Evolutionary conservation across 1,140 invertebrate genomes (phyloP).

Genomic region (fruit fly (Drosophila melanogaster)): DNA sequence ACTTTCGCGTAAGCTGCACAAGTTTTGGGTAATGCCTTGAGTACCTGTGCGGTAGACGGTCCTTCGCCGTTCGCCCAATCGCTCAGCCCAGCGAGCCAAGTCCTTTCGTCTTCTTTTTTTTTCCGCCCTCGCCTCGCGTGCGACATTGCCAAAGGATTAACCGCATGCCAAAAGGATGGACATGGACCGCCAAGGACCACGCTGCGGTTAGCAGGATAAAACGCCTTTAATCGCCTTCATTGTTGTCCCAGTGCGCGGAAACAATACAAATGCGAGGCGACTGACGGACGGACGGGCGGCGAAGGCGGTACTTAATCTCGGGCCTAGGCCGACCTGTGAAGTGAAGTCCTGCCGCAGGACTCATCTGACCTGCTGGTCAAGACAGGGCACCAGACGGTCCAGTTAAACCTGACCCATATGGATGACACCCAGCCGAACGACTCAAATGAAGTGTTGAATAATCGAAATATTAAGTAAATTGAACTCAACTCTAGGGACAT

Average conservation of each 20-base stretch:
- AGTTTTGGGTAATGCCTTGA: slow-evolving; percentile 69
- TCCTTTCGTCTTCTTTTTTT: slow-evolving; percentile 31
- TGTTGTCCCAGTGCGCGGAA: slow-evolving; percentile 46
- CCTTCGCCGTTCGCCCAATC: background rate
- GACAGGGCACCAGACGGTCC: background rate
- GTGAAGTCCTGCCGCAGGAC: slow-evolving; percentile 2
- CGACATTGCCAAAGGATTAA: slow-evolving; percentile 83
- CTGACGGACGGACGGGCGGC: background rate
- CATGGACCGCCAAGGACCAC: slow-evolving; percentile 27
- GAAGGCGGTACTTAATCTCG: slow-evolving; percentile 59
- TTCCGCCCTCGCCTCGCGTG: slow-evolving; percentile 45
- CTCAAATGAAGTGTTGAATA: background rate
- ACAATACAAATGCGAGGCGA: slow-evolving; percentile 43
- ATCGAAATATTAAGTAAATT: background rate
- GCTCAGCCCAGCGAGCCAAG: background rate
- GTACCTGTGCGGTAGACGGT: slow-evolving; percentile 36
- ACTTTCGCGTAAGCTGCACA: slow-evolving; percentile 72
- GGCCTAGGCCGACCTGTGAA: slow-evolving; percentile 6
- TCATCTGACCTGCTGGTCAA: slow-evolving; percentile 13
- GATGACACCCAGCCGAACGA: background rate
- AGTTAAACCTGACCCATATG: slow-evolving; percentile 1
- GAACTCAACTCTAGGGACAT: no score
- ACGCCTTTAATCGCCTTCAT: slow-evolving; percentile 62
- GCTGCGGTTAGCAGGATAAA: slow-evolving; percentile 62
- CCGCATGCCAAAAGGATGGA: slow-evolving; percentile 64